Percentiles rank a stretch among this genome's conserved stretches.
phyloP scores from a whole-genome alignment of 2,113 vertebrate species.

The Poecile atricapillus region DNA sequence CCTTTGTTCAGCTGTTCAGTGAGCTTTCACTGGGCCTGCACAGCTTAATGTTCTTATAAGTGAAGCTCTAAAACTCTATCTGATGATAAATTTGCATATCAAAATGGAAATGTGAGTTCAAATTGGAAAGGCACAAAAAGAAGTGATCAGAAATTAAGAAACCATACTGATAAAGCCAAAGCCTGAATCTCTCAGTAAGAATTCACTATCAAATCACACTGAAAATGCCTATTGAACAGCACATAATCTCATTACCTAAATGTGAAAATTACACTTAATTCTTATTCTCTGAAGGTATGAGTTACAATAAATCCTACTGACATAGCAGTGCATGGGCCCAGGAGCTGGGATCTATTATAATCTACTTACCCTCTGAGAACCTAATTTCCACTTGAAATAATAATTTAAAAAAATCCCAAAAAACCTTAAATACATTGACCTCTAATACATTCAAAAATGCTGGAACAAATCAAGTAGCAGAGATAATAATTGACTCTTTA shows the following conservation, averaged over 20 bases:
- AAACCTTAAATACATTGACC: not conserved
- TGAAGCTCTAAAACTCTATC: not conserved
- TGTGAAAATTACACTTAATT: slow-evolving; percentile 33
- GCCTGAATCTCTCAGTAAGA: not conserved
- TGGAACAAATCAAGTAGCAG: slow-evolving; percentile 42
- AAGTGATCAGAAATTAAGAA: not conserved
- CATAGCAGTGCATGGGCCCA: not conserved
- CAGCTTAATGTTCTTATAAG: not conserved
- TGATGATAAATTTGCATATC: not conserved
- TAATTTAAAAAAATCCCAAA: not conserved
- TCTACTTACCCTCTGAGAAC: slow-evolving; percentile 31
- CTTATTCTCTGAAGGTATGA: slow-evolving; percentile 13
- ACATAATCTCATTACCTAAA: slow-evolving; percentile 34
- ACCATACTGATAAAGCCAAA: not conserved
- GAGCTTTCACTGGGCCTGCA: not conserved
- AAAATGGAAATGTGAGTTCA: not conserved
- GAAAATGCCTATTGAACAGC: not conserved
- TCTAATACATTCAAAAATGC: not conserved
- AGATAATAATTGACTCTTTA: slow-evolving; percentile 47
- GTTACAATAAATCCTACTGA: slow-evolving; percentile 14
- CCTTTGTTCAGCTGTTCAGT: not conserved
- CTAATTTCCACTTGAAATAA: slow-evolving; percentile 37
- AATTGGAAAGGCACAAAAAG: not conserved
- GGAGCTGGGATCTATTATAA: slow-evolving; percentile 23
- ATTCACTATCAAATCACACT: not conserved